These are phyloP conservation scores for Urosaurus nigricauda DNA, from an alignment of 2,797 vertebrate genomes.

Conservation along the genomic window DNA sequence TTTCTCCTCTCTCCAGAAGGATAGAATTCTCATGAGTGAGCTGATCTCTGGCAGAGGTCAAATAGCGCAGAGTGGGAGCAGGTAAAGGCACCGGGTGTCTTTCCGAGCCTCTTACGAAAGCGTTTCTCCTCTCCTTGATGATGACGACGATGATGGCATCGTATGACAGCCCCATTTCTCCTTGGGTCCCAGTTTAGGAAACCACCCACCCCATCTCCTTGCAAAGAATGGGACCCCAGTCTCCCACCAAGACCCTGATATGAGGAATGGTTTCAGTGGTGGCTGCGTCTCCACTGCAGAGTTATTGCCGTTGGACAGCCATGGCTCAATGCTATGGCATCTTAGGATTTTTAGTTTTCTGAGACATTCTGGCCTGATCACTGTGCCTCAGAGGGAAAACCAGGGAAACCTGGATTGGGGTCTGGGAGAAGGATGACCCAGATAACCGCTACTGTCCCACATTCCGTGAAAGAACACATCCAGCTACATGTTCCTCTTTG, in stretches of 20 bases:
- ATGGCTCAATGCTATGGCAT: no score
- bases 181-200: no score
- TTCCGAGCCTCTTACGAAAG: background rate
- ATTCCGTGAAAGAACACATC: background rate
- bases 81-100: background rate
- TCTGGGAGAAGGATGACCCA: background rate
- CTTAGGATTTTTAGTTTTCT: no score
- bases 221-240: background rate
- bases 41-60: background rate
- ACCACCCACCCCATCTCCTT: background rate
- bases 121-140: background rate
- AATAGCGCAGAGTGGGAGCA: no score
- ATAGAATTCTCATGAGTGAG: constrained; percentile 34
- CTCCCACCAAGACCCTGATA: no score
- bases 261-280: background rate
- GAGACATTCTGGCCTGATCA: no score
- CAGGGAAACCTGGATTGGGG: background rate
- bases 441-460: background rate
- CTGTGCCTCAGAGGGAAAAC: background rate
- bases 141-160: background rate
- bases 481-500: background rate
- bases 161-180: no score
- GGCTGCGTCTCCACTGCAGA: no score
- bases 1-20: background rate
- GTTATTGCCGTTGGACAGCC: no score